Conservation (phyloP, 2,888 invertebrate species). For the Athalia circularis region DNA sequence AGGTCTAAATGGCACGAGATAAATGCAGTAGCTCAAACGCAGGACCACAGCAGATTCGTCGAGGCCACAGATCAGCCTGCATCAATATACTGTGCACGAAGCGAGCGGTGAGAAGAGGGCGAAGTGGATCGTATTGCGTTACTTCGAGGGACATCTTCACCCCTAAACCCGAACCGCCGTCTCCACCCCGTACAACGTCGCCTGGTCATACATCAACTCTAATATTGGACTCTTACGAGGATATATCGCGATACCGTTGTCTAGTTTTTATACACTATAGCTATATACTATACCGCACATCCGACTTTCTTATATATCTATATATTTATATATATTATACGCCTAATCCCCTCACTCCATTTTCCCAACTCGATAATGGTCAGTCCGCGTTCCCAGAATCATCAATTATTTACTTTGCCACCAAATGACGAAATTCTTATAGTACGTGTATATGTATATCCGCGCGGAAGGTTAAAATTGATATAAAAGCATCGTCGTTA, state of each 20-base stretch:
- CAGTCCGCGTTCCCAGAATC: no score
- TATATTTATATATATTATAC: neutral
- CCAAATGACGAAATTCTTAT: no score
- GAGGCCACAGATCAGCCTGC: constrained; percentile 51
- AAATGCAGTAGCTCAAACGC: constrained; percentile 43
- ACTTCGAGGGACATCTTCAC: constrained; percentile 58
- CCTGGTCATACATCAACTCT: constrained; percentile 37
- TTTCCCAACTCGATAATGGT: neutral
- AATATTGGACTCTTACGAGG: constrained; percentile 43
- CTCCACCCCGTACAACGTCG: neutral
- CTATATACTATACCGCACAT: neutral
- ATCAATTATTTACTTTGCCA: no score
- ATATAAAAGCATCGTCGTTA: no score
- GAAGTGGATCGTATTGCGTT: constrained; percentile 63
- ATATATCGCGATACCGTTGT: constrained; percentile 41
- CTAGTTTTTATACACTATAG: constrained; percentile 20
- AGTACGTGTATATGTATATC: no score
- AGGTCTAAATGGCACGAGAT: constrained; percentile 13
- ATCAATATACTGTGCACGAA: constrained; percentile 73
- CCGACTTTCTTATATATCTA: constrained; percentile 1
- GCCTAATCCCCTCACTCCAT: neutral
- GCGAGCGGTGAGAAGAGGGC: constrained; percentile 41
- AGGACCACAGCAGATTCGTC: constrained; percentile 17
- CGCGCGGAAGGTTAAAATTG: no score
- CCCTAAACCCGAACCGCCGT: constrained; percentile 14